A percentile compares a stretch with the other conserved stretches of the same genome.
Conservation (phyloP, 37 sponge, comb jelly and placozoan species). For the Ianthella basta region DNA sequence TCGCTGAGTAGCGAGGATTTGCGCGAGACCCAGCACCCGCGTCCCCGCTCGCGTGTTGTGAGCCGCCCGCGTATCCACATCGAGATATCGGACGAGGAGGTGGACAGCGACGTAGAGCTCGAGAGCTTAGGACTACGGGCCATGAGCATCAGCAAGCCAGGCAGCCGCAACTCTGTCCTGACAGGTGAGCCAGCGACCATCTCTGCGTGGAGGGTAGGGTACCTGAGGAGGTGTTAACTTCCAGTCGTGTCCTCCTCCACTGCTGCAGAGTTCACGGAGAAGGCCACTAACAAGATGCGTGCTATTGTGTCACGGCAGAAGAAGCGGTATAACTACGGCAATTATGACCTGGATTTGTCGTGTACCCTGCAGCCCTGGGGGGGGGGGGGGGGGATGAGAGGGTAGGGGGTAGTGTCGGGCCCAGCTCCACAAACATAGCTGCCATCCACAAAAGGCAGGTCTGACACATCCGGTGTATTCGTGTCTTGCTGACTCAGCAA, state of each 20-base stretch:
- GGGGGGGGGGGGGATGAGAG: not conserved
- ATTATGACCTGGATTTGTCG: conserved; percentile 56
- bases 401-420: too few relatives aligned
- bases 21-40: not conserved
- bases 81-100: conserved; percentile 19
- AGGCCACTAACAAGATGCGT: conserved; percentile 10
- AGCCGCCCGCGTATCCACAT: not conserved
- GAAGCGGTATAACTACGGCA: conserved; percentile 33
- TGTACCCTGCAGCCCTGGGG: conserved; percentile 38
- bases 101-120: not conserved
- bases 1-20: too few relatives aligned
- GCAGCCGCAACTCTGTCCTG: not conserved
- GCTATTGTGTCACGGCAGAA: conserved; percentile 47
- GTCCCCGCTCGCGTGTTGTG: conserved; percentile 18
- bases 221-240: not conserved
- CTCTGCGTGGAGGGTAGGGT: not conserved
- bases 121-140: not conserved
- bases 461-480: too few relatives aligned
- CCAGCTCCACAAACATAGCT: too few relatives aligned
- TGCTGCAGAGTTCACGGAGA: not conserved
- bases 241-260: not conserved
- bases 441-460: too few relatives aligned
- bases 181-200: not conserved
- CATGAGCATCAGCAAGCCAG: not conserved
- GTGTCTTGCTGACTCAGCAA: too few relatives aligned